Evolutionary conservation across 2,888 invertebrate genomes (phyloP), one percentile per base, ranked within the genome.

Genomic region (Flexamia atlantica): DNA sequence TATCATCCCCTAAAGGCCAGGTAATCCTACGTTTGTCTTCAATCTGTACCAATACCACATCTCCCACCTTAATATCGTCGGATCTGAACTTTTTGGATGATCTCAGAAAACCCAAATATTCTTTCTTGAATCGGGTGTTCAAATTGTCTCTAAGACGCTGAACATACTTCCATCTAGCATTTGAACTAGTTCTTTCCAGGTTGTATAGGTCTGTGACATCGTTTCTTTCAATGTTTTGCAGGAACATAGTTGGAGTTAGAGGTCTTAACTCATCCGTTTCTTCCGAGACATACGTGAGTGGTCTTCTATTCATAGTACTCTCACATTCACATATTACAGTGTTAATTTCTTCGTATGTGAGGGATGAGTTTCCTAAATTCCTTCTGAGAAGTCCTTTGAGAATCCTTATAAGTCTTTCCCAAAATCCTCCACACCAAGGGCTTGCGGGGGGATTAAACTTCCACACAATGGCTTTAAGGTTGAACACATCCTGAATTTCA

Each of bases 271-370:
- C 60, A 4, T 50, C 25, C 5, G 1, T 25, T 5, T 50, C 30
- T 50, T 40, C 79, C n/a, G 36, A 70, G 20, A 70, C 32, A 17
- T 32, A 70, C 12, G 32, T 53, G n/a, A 46, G 46, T 9, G 46
- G 46, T 17, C 46, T 17, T 12, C 46, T 17, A 68, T 72, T 84
- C 25, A 84, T 84, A 0, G 60, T 42, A 3, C 72, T 14, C 60
- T 84, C 84, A 5, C 70, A 72, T n/a, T 84, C 84, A 25, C 23
- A 64, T 5, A 84, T 17, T 17, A 84, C 17, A 4, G 84, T 84
- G 17, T 84, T 36, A 20, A 84, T 17, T 60, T 84, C 84, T n/a
- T n/a, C n/a, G n/a, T n/a, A n/a, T n/a, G n/a, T n/a, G n/a, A n/a
- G n/a, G n/a, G n/a, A n/a, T n/a, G n/a, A n/a, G n/a, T n/a, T n/a